phyloP scores from a whole-genome alignment of 2,113 vertebrate species.

The Xyliphius kryptos region DNA sequence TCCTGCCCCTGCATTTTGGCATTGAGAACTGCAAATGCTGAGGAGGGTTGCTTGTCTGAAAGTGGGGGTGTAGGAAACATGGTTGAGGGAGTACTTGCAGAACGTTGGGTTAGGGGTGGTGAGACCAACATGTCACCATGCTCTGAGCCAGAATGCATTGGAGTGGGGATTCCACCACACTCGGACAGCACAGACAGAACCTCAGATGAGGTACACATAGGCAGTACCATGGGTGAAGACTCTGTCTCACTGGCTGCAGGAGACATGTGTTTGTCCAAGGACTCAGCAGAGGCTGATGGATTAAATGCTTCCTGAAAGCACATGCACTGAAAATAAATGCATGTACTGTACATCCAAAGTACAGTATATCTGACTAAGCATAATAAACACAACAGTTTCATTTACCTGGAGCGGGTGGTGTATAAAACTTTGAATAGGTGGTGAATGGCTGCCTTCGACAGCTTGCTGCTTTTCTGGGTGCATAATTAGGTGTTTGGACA shows the following conservation, averaged over 20 bases:
- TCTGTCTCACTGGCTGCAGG: constrained; percentile 41
- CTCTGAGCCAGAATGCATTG: constrained; percentile 49
- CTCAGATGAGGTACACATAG: constrained; percentile 33
- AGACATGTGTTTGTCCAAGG: constrained; percentile 51
- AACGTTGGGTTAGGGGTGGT: constrained; percentile 36
- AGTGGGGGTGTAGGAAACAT: constrained; percentile 23
- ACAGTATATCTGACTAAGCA: background rate
- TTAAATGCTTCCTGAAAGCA: constrained; percentile 55
- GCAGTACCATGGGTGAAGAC: constrained; percentile 18
- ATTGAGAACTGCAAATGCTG: constrained; percentile 9
- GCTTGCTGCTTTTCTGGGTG: constrained; percentile 48
- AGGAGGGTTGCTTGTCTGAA: constrained; percentile 13
- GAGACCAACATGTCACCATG: constrained; percentile 42
- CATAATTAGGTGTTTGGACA: constrained; percentile 52
- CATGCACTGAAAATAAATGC: background rate
- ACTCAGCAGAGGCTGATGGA: constrained; percentile 45
- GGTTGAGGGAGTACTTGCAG: constrained; percentile 21
- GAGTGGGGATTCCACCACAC: constrained; percentile 44
- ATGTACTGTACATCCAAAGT: background rate
- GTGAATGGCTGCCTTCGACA: constrained; percentile 48
- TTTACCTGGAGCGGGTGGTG: constrained; percentile 61
- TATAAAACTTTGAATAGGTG: constrained; percentile 58
- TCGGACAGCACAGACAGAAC: constrained; percentile 33
- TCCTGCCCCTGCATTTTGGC: constrained; percentile 28
- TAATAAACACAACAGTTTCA: background rate